Conservation (phyloP, 2,888 invertebrate genomes). For the Drosophila sordidula region DNA sequence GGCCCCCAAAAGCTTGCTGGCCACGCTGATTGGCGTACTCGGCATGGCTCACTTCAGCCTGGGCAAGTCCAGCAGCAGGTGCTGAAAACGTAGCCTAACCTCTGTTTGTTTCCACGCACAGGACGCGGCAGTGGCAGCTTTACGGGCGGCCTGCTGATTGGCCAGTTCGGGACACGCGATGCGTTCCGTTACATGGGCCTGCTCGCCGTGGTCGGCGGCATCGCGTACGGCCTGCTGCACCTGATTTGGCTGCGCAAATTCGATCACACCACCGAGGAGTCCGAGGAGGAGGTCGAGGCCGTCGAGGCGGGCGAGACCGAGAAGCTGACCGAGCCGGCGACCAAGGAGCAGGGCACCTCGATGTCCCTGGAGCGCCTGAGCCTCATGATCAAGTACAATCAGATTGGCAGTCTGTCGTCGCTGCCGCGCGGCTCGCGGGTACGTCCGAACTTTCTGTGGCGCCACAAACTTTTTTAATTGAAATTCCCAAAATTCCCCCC, state of each 20-base stretch:
- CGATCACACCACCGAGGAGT: conserved; percentile 85
- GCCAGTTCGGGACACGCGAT: conserved; percentile 90
- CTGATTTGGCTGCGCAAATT: conserved; percentile 90
- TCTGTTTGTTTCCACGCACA: too few species aligned
- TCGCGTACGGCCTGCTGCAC: conserved; percentile 89
- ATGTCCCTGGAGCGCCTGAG: conserved; percentile 90
- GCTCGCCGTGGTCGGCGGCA: conserved; percentile 89
- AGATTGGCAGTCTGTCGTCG: conserved; percentile 90
- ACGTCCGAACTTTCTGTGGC: conserved; percentile 72
- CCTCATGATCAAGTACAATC: conserved; percentile 91
- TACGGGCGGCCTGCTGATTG: conserved; percentile 91
- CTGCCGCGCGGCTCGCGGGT: conserved; percentile 88
- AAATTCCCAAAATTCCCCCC: conserved; percentile 49
- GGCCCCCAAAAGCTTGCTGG: conserved; percentile 92
- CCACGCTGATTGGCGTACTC: conserved; percentile 93
- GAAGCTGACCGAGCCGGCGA: conserved; percentile 88
- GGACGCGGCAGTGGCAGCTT: conserved; percentile 94
- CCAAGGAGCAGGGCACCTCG: conserved; percentile 89
- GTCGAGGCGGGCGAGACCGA: conserved; percentile 88
- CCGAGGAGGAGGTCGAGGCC: conserved; percentile 83
- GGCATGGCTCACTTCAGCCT: conserved; percentile 96
- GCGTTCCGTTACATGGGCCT: conserved; percentile 93
- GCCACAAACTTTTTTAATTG: conserved; percentile 56
- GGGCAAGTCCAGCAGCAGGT: conserved; percentile 79
- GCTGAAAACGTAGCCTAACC: too few species aligned